phyloP scores from a whole-genome alignment of 2,888 invertebrate species.

The Rhabditophanes sp. region DNA sequence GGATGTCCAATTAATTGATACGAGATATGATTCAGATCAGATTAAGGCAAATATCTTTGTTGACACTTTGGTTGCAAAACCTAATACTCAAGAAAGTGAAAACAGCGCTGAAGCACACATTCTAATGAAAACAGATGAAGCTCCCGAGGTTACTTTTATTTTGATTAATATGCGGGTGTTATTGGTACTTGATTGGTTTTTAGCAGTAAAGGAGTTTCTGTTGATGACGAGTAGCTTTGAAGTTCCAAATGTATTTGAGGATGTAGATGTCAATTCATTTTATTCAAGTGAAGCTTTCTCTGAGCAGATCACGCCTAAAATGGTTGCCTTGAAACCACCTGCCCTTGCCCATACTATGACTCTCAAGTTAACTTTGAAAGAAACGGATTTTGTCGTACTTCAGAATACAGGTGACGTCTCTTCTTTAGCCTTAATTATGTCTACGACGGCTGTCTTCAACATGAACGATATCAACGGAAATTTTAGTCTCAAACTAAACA shows the following conservation, averaged over 20 bases:
- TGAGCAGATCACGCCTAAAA: no score
- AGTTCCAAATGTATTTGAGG: no score
- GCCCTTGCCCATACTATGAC: constrained; percentile 51
- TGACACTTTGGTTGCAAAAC: constrained; percentile 7
- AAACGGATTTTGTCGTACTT: constrained; percentile 81
- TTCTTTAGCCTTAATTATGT: constrained; percentile 70
- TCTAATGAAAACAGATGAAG: constrained; percentile 30
- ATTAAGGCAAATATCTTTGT: constrained; percentile 1
- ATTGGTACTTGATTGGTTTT: constrained; percentile 34
- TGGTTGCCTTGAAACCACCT: no score
- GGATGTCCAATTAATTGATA: constrained; percentile 47
- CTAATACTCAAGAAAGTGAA: constrained; percentile 4
- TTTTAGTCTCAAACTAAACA: constrained; percentile 9
- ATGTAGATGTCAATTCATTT: no score
- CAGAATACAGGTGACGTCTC: constrained; percentile 74
- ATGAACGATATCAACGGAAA: constrained; percentile 24
- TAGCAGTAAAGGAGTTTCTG: constrained; percentile 30
- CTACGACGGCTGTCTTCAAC: constrained; percentile 30
- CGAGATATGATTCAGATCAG: constrained; percentile 35
- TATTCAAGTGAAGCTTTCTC: no score
- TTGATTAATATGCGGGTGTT: constrained; percentile 34
- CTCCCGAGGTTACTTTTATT: constrained; percentile 33
- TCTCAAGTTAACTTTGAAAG: constrained; percentile 76
- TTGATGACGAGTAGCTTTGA: constrained; percentile 24
- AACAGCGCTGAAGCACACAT: constrained; percentile 30